Conservation (phyloP, 1,140 invertebrate genomes). For the Wasmannia auropunctata region DNA sequence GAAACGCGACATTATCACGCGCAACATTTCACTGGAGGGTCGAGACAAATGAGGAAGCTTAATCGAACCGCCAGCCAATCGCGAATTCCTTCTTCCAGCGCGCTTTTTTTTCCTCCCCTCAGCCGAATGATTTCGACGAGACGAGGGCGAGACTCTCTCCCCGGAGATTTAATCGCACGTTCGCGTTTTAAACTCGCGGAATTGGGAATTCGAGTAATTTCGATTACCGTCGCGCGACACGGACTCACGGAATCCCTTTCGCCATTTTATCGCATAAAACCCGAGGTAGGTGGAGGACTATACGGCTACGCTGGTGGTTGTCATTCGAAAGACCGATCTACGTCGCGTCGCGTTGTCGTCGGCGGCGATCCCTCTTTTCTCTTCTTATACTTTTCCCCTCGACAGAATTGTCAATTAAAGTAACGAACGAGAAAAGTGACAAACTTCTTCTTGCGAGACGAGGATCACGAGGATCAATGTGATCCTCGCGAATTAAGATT, state of each 20-base stretch:
- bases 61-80: conserved; percentile 50
- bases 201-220: conserved; percentile 77
- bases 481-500: background rate
- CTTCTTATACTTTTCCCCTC: background rate
- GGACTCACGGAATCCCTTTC: conserved; percentile 64
- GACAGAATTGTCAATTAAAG: conserved; percentile 20
- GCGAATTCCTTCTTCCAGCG: conserved; percentile 50
- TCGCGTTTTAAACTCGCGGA: conserved; percentile 62
- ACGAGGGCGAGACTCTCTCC: conserved; percentile 4
- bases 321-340: conserved; percentile 32
- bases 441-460: background rate
- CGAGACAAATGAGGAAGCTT: conserved; percentile 38
- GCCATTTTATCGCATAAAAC: conserved; percentile 36
- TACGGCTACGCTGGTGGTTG: background rate
- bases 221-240: conserved; percentile 69
- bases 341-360: background rate
- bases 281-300: background rate
- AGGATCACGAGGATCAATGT: background rate
- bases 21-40: background rate
- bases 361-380: background rate
- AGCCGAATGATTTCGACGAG: background rate
- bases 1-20: conserved; percentile 43
- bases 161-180: conserved; percentile 59
- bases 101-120: conserved; percentile 11
- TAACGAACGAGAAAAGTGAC: conserved; percentile 31